Percentiles rank a stretch among this genome's conserved stretches.
Evolutionary conservation across 53 echinoderm and acorn worm species (phyloP).

Genomic region (Pentamera pediparva): DNA sequence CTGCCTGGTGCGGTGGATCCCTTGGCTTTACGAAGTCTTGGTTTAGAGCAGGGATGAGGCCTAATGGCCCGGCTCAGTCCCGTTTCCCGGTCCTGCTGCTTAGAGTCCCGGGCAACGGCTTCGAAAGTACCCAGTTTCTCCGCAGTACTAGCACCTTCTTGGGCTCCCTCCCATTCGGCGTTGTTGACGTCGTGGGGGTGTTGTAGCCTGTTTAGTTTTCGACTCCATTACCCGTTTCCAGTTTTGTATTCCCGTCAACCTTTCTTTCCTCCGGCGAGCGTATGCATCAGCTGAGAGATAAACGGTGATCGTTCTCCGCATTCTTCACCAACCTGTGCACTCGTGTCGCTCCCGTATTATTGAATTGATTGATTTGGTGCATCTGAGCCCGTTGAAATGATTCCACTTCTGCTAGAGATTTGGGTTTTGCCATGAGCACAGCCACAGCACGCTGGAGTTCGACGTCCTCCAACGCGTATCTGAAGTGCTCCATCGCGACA

Average conservation of each 20-base stretch:
- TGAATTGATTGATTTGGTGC: background rate
- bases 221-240: background rate
- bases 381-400: conserved; percentile 1
- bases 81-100: background rate
- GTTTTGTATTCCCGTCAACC: background rate
- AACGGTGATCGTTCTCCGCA: background rate
- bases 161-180: too few species aligned
- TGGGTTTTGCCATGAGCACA: background rate
- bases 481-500: background rate
- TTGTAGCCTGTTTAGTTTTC: background rate
- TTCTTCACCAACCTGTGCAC: background rate
- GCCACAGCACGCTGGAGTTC: background rate
- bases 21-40: background rate
- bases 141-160: background rate
- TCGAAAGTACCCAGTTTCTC: background rate
- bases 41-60: background rate
- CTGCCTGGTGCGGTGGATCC: background rate
- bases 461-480: background rate
- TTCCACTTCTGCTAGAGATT: background rate
- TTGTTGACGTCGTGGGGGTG: too few species aligned
- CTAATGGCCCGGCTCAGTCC: background rate
- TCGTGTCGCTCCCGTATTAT: background rate
- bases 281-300: background rate
- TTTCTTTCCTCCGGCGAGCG: background rate
- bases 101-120: background rate